Percentiles rank a stretch among this genome's conserved stretches.
Conservation (phyloP, 1,140 invertebrate genomes). For the Drosophila murphyi region DNA sequence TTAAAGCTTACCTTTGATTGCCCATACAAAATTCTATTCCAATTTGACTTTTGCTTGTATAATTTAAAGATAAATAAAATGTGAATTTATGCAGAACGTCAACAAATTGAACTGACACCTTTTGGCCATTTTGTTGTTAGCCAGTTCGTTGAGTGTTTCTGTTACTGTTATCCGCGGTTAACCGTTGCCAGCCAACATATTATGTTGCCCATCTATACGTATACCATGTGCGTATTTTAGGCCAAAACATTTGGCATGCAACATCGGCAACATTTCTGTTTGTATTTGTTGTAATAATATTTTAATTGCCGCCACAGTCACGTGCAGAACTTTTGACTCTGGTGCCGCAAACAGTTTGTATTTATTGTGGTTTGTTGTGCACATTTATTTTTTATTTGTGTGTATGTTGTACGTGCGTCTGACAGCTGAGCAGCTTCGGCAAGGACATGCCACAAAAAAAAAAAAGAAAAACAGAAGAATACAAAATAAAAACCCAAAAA, state of each 20-base stretch:
- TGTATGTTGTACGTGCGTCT: slow-evolving; percentile 52
- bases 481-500: background rate
- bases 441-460: slow-evolving; percentile 2
- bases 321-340: slow-evolving; percentile 57
- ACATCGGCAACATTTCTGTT: slow-evolving; percentile 43
- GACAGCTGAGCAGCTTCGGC: slow-evolving; percentile 52
- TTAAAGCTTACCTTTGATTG: too few species aligned
- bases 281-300: slow-evolving; percentile 78
- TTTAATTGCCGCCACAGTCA: slow-evolving; percentile 69
- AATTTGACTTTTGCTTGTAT: background rate
- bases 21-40: too few species aligned
- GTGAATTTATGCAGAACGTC: slow-evolving; percentile 21
- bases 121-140: background rate
- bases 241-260: slow-evolving; percentile 38
- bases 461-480: background rate
- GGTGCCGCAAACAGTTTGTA: slow-evolving; percentile 65
- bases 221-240: slow-evolving; percentile 33
- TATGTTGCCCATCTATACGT: slow-evolving; percentile 36
- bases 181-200: slow-evolving; percentile 55
- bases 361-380: slow-evolving; percentile 71
- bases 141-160: slow-evolving; percentile 21
- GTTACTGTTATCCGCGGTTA: slow-evolving; percentile 60
- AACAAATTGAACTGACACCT: background rate
- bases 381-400: slow-evolving; percentile 23
- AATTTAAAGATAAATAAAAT: background rate